Base-by-base conservation (phyloP, 2,888 invertebrate species). In the Nebria brevicollis region DNA sequence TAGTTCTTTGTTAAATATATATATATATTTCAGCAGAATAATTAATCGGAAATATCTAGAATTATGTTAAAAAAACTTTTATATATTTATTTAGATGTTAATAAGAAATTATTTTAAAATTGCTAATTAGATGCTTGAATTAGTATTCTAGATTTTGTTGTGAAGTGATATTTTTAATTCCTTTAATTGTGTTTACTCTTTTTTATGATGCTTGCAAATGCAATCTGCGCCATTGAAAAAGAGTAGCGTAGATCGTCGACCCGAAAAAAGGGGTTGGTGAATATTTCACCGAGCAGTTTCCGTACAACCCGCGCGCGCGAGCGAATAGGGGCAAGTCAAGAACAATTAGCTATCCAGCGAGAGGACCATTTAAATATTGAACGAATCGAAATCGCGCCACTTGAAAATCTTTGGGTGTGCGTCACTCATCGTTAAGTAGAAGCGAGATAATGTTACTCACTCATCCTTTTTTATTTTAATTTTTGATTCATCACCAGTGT, bases 261-360 rank as follows among this genome's bases (percentile, higher is more conserved):
- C 74, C 41, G 43, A 77, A 81, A 81, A 81, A 81, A 73, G 81
- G 81, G 80, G 75, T 80, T 41, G 26, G 66, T 81, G 81, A 81
- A 81, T 81, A 81, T 81, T 81, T 81, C 41, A 81, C 34, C 15
- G 66, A 4, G 13, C 26, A 26, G 70, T 13, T 54, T 54, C 54
- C 54, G 54, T 5, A 13, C 7, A 11, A 13, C 54, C 11, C 8
- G 54, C 54, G 54, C 4, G 54, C 54, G 54, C 8, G 54, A n/a
- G n/a, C 7, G 54, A 54, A 13, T 54, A 54, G 81, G 76, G 73
- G 81, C 72, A 81, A 81, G 81, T 81, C 81, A 81, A 81, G 81
- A 77, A 77, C 81, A 81, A 81, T 81, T 81, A 81, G 77, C 76
- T 65, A 65, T 72, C 72, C 76, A 76, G 81, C 75, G 77, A 81